Evolutionary conservation across 1,140 invertebrate genomes (phyloP).

Genomic region (Pseudomyrmex dendroicus): DNA sequence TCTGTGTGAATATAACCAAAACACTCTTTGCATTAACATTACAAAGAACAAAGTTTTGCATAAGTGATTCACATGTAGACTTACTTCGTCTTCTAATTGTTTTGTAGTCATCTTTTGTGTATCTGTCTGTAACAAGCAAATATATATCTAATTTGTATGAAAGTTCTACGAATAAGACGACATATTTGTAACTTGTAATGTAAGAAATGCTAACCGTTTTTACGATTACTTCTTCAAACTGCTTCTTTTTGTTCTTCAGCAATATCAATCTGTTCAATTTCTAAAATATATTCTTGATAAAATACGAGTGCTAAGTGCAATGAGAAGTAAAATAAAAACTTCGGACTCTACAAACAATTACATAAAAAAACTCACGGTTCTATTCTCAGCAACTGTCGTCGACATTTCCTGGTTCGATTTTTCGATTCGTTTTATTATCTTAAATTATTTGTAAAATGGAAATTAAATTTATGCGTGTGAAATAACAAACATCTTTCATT

Average conservation of each 20-base stretch:
- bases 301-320: background rate
- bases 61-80: conserved; percentile 12
- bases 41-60: background rate
- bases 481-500: too few species aligned
- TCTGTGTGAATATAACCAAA: conserved; percentile 62
- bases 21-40: background rate
- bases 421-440: conserved; percentile 80
- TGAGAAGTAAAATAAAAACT: background rate
- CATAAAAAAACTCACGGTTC: conserved; percentile 69
- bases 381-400: conserved; percentile 74
- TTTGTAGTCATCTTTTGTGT: conserved; percentile 70
- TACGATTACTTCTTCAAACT: conserved; percentile 78
- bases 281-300: conserved; percentile 69
- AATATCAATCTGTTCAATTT: conserved; percentile 73
- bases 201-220: conserved; percentile 70
- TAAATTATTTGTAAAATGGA: conserved; percentile 14
- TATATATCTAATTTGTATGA: background rate
- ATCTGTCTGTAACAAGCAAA: conserved; percentile 72
- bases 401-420: conserved; percentile 77
- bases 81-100: conserved; percentile 76
- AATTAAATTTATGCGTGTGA: too few species aligned
- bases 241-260: conserved; percentile 76
- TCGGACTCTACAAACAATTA: background rate
- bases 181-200: background rate
- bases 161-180: too few species aligned